These are phyloP conservation scores for Malacoctenus gilli DNA, from an alignment of 2,797 vertebrate genomes.

Conservation along the genomic window DNA sequence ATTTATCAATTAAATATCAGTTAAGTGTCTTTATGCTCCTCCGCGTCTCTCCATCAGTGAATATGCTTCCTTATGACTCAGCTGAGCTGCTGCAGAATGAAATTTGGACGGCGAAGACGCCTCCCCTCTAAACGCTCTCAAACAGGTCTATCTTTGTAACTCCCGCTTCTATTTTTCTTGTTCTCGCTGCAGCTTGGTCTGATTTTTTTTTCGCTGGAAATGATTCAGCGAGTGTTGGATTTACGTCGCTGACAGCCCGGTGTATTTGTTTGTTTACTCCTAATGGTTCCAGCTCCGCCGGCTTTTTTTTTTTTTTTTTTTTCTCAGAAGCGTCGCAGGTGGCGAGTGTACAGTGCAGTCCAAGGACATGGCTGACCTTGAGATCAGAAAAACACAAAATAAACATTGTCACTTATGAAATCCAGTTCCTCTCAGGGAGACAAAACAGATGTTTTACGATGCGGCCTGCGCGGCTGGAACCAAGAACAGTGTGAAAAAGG, in stretches of 20 bases:
- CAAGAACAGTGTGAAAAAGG: conserved; percentile 32
- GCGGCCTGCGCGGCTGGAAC: conserved; percentile 16
- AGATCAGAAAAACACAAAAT: conserved; percentile 21
- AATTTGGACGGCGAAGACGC: background rate
- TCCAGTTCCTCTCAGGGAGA: conserved; percentile 7
- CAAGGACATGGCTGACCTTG: conserved; percentile 41
- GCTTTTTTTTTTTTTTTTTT: too few relatives aligned
- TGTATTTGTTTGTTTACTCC: conserved; percentile 51
- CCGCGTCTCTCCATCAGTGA: background rate
- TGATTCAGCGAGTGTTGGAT: conserved; percentile 20
- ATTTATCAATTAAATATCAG: conserved; percentile 2
- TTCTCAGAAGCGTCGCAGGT: conserved; percentile 42
- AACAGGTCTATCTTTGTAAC: background rate
- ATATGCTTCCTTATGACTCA: too few relatives aligned
- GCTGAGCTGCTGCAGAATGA: conserved; percentile 9
- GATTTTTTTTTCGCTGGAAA: conserved; percentile 26
- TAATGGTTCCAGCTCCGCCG: conserved; percentile 30
- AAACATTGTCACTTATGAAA: conserved; percentile 15
- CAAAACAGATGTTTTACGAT: conserved; percentile 41
- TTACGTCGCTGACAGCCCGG: conserved; percentile 12
- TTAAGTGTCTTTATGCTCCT: background rate
- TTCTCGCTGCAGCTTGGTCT: conserved; percentile 3
- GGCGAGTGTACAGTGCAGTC: conserved; percentile 36
- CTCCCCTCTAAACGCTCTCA: background rate
- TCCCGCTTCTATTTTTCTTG: conserved; percentile 6